Evolutionary conservation across 2,113 vertebrate genomes (phyloP).

Genomic region (Lipotes vexillifer): DNA sequence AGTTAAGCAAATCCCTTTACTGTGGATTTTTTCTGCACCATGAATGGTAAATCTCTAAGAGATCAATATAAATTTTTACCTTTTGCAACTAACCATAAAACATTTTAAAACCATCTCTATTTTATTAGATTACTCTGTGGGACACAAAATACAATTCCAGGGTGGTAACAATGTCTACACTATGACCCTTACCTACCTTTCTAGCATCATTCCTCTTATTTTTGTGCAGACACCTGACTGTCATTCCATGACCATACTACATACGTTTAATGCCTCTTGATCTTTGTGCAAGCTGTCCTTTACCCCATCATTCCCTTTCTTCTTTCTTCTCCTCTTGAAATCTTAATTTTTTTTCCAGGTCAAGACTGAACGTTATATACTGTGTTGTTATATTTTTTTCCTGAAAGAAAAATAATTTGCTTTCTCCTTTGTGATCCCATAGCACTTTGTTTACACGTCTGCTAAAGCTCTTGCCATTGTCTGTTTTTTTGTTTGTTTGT

Average conservation of each 20-base stretch:
- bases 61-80: neutral
- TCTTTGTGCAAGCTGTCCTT: neutral
- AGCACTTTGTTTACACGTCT: neutral
- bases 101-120: neutral
- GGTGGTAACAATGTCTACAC: neutral
- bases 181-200: neutral
- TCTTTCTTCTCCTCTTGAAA: neutral
- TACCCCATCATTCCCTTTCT: neutral
- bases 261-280: neutral
- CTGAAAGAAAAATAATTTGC: neutral
- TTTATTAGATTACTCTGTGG: neutral
- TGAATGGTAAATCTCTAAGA: neutral
- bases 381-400: neutral
- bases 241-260: neutral
- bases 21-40: neutral
- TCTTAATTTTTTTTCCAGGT: neutral
- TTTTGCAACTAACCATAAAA: neutral
- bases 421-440: neutral
- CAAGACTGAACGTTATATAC: neutral
- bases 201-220: neutral
- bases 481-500: neutral
- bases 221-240: neutral
- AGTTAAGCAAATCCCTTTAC: neutral
- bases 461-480: neutral
- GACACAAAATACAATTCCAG: neutral